phyloP scores from a whole-genome alignment of 2,797 vertebrate species.

The Pseudomugil gertrudae region DNA sequence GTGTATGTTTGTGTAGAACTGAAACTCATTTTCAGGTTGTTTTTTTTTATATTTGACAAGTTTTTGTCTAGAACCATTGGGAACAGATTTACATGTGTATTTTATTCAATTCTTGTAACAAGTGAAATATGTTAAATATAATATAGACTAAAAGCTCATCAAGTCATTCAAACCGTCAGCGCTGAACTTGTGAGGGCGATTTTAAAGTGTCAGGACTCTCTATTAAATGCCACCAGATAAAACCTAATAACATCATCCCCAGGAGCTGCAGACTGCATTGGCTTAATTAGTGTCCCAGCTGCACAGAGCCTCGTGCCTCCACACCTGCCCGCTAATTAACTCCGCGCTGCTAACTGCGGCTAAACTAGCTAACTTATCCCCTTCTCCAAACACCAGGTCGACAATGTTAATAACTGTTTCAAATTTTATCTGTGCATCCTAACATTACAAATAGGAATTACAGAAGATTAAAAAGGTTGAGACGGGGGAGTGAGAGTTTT shows the following conservation, averaged over 20 bases:
- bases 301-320: slow-evolving; percentile 51
- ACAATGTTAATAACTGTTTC: slow-evolving; percentile 65
- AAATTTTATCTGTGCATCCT: slow-evolving; percentile 25
- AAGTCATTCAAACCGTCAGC: too few species aligned
- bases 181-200: too few species aligned
- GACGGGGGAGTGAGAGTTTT: background rate
- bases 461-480: too few species aligned
- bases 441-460: background rate
- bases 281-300: slow-evolving; percentile 70
- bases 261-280: slow-evolving; percentile 24
- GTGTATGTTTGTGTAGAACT: too few species aligned
- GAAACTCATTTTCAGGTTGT: too few species aligned
- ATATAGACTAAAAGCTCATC: too few species aligned
- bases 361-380: slow-evolving; percentile 51
- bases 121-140: too few species aligned
- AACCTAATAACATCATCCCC: slow-evolving; percentile 29
- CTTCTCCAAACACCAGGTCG: slow-evolving; percentile 52
- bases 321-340: slow-evolving; percentile 72
- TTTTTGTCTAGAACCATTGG: too few species aligned
- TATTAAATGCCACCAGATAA: background rate
- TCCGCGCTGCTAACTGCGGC: slow-evolving; percentile 54
- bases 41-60: too few species aligned
- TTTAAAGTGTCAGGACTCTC: too few species aligned
- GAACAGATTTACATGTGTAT: too few species aligned
- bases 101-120: too few species aligned